Evolutionary conservation across 2,797 vertebrate genomes (phyloP), one percentile per base, ranked within the genome.

Genomic region (Arctocebus calabarensis): DNA sequence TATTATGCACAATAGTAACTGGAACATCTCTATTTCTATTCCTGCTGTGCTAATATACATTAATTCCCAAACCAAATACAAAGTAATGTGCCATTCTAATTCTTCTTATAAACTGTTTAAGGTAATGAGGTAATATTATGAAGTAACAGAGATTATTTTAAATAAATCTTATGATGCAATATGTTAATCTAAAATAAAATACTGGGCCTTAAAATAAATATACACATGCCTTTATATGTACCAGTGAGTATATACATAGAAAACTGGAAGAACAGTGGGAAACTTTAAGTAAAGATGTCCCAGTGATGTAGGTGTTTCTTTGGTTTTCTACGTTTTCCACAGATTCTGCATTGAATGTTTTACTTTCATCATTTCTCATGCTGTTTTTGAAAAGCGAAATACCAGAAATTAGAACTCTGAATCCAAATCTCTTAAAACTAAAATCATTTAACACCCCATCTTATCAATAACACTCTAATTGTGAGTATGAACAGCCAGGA

Each of bases 321-420:
- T 84, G 59, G 29, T 12, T 92, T 86, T 81, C 57, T 83, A 55
- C 37, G 5, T 70, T 93, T 90, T 32, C 37, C 37, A 83, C 29
- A 78, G 37, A 64, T 74, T 48, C 32, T 64, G 0, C 29, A 68
- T 7, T 55, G 20, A 66, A 20, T 87, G 12, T 40, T 81, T 71
- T 81, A 91, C 6, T 84, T 62, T 57, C 27, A 17, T 88, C 57
- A 87, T 52, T 68, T 77, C n/a, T 25, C 52, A 83, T 70, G 1
- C 10, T 91, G 27, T 62, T 91, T 66, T 89, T 84, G 32, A 73
- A 94, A 59, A 94, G 45, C 61, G 90, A 71, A 83, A 75, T 43
- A 74, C 16, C 22, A 88, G 27, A 12, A 73, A 90, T 59, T 62
- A 79, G 12, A 78, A 59, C 61, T 89, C 32, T 81, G 40, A 94